These are phyloP conservation scores for Amia ocellicauda DNA, from an alignment of 2,113 vertebrate genomes.

Conservation along the genomic window DNA sequence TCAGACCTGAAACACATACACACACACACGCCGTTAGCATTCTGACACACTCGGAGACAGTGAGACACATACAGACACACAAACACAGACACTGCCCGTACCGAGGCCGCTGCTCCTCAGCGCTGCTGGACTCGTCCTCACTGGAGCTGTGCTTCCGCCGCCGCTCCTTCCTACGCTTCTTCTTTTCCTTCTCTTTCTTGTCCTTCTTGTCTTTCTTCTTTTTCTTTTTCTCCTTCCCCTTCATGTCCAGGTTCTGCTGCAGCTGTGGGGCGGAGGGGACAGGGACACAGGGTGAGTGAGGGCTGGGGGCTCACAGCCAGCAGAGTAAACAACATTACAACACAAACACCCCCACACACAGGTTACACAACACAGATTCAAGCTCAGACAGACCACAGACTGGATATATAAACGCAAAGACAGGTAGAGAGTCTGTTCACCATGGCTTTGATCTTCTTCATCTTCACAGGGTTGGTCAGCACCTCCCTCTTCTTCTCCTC, in stretches of 20 bases:
- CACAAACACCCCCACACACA: no score
- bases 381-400: background rate
- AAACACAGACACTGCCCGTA: constrained; percentile 6
- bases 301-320: no score
- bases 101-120: constrained; percentile 62
- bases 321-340: no score
- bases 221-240: constrained; percentile 71
- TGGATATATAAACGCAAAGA: background rate
- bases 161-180: constrained; percentile 74
- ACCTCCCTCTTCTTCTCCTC: constrained; percentile 93
- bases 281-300: no score
- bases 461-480: constrained; percentile 93
- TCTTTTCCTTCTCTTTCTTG: constrained; percentile 73
- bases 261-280: constrained; percentile 58
- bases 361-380: background rate
- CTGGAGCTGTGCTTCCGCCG: constrained; percentile 63
- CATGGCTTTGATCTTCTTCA: constrained; percentile 95
- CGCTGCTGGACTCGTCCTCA: constrained; percentile 59
- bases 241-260: constrained; percentile 83
- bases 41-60: background rate
- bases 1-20: constrained; percentile 53
- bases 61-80: background rate
- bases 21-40: background rate
- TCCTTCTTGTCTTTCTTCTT: constrained; percentile 77
- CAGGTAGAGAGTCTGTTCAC: constrained; percentile 57